phyloP scores from a whole-genome alignment of 2,797 vertebrate genomes.

The Amblyraja radiata region DNA sequence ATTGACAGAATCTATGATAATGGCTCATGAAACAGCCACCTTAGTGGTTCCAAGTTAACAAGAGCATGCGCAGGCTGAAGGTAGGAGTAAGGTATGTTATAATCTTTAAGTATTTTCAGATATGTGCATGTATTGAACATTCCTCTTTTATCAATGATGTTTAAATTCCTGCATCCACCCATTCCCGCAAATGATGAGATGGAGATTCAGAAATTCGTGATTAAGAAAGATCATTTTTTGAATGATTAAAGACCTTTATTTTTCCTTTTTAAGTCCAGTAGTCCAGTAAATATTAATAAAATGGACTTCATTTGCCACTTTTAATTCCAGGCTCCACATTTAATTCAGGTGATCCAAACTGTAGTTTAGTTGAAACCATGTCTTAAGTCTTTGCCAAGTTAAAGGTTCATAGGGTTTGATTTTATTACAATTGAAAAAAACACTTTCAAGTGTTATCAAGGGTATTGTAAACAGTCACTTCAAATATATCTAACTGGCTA shows the following conservation, averaged over 20 bases:
- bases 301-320: neutral
- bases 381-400: neutral
- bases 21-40: neutral
- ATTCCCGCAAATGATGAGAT: neutral
- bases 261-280: neutral
- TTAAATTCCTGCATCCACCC: too few species aligned
- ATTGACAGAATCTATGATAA: neutral
- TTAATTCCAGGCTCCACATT: neutral
- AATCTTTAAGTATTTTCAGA: too few species aligned
- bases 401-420: neutral
- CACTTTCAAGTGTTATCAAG: neutral
- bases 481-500: neutral
- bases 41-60: too few species aligned
- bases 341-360: neutral
- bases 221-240: neutral
- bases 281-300: neutral
- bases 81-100: too few species aligned
- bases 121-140: too few species aligned
- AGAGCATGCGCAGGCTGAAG: too few species aligned
- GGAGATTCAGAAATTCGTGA: neutral
- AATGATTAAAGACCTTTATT: neutral
- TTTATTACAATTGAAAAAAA: neutral
- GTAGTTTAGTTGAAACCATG: neutral
- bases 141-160: too few species aligned
- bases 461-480: neutral